Evolutionary conservation across 2,113 vertebrate genomes (phyloP), one percentile per base, ranked within the genome.

Genomic region (Xenopus laevis): DNA sequence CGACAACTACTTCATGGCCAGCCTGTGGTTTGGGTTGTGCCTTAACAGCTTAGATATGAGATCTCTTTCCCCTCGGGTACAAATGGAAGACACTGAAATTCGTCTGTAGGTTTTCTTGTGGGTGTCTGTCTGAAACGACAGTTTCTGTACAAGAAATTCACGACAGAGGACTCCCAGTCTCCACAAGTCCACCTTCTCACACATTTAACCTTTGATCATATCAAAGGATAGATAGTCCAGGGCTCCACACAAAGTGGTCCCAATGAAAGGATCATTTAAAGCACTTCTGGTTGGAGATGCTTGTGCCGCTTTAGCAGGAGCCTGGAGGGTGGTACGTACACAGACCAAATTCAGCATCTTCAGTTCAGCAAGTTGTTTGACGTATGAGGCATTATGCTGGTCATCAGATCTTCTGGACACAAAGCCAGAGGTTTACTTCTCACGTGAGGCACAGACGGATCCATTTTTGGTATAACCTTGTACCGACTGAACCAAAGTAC

Each of bases 261-360:
- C 92, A 93, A 96, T 93, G 59, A 13, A 53, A 53, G 15, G 15
- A 3, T 27, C 23, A 27, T 27, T 27, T 27, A 27, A 27, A 27
- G 23, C 23, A 27, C 23, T 27, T 27, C 2, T 27, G 23, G 23
- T 27, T 27, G 23, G 23, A 27, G 23, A 27, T 27, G 23, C 23
- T 4, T 27, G 23, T 2, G 23, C 23, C 4, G 23, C 23, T 27
- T 27, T 27, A 53, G 6, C 16, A 16, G 15, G 15, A 53, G 97
- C 96, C 96, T 95, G 45, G 97, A 98, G 17, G 95, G 97, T 0
- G 95, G 96, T 0, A 96, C 96, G 52, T 99, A 96, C 20, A 98
- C 97, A 7, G 96, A 99, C 97, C 97, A 67, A 99, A 99, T 68
- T 99, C 96, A 12, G 96, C 96, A 1, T 99, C 86, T 98, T 98